Base-by-base conservation (phyloP, 2,888 invertebrate genomes). In the Watsonalla cultraria region DNA sequence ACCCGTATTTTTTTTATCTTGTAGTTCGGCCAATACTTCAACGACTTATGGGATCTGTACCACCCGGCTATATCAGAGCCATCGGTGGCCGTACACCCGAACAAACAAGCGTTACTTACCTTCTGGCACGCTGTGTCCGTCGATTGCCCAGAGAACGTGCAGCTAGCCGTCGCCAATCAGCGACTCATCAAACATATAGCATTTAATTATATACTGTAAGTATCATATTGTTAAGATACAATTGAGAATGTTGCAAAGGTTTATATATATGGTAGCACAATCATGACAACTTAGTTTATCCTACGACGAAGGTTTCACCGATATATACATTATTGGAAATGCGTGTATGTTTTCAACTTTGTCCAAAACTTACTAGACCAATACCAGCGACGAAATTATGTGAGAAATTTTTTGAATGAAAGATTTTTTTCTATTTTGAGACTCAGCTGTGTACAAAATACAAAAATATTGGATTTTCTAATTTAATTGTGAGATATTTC, bases 61-160 rank as follows among this genome's bases (percentile, higher is more conserved):
- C 98, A 98, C 91, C 98, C 98, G 2, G 96, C 97, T 70, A 92
- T 98, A 60, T 97, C 97, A 8, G 98, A 98, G 87, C 98, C 98
- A 0, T 96, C 97, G 53, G 97, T 98, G 67, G 96, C 98, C 24
- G 96, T 98, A 54, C 97, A 98, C 87, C 97, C 98, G 76, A 98
- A 98, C 85, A 98, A 98, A 81, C 98, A 98, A 82, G 97, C 98
- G 5, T 84, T 98, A 65, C 92, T 98, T 13, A 93, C 96, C 39
- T 98, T 97, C 90, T 98, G 98, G 98, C 96, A 98, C 91, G 96
- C 97, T 64, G 97, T 96, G 35, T 96, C 96, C 67, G 93, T 95
- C 7, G 98, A 98, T 84, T 98, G 98, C 80, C 96, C 97, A 0
- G 98, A 98, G 86, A 98, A 98, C 83, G 94, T 98, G 45, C 94